Conservation (phyloP, 1,140 invertebrate genomes). For the Hirudo medicinalis region DNA sequence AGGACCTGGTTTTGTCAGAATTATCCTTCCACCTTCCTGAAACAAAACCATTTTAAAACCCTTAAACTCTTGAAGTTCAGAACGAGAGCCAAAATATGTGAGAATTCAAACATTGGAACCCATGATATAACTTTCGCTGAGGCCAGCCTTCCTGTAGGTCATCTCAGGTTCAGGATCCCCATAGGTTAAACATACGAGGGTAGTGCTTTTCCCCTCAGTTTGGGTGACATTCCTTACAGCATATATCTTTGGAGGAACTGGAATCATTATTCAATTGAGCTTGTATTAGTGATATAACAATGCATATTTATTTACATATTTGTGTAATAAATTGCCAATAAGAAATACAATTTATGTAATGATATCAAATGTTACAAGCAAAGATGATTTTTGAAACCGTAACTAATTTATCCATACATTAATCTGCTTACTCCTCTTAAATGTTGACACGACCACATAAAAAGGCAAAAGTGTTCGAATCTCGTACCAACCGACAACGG, state of each 20-base stretch:
- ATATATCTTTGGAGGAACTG: slow-evolving; percentile 20
- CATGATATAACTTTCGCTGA: slow-evolving; percentile 7
- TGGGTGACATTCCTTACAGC: slow-evolving; percentile 8
- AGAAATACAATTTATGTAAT: no score
- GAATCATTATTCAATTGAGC: not conserved
- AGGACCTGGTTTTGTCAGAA: not conserved
- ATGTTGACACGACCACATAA: no score
- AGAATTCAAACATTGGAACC: slow-evolving; percentile 11
- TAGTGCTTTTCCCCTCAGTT: slow-evolving; percentile 8
- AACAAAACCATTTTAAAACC: not conserved
- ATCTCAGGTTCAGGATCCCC: slow-evolving; percentile 20
- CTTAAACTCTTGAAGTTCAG: not conserved
- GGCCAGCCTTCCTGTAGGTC: slow-evolving; percentile 21
- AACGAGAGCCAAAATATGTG: not conserved
- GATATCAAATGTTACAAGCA: no score
- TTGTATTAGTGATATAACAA: no score
- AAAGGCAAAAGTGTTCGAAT: not conserved
- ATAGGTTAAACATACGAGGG: slow-evolving; percentile 17
- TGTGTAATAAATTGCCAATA: no score
- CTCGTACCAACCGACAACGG: not conserved
- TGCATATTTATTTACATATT: no score
- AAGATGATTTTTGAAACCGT: no score
- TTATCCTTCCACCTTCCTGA: slow-evolving; percentile 22
- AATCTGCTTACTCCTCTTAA: no score
- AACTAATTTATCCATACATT: no score